Evolutionary conservation across 2,113 vertebrate genomes (phyloP).

Genomic region (Nannobrachium achirus): DNA sequence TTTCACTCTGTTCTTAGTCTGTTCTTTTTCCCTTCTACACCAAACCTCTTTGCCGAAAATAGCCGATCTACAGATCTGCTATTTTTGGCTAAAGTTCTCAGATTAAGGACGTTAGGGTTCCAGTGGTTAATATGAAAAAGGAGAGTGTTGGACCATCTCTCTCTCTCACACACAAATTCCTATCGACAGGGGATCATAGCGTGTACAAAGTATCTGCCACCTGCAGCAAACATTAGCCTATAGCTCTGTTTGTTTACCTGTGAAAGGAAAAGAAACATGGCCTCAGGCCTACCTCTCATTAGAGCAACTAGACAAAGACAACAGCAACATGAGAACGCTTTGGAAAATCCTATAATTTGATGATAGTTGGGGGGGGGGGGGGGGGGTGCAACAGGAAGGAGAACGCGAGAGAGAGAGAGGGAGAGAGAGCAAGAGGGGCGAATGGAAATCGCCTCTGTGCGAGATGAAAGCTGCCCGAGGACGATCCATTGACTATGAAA

Average conservation of each 20-base stretch:
- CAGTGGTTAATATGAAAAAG: no score
- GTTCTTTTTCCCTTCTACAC: no score
- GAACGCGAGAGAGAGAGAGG: no score
- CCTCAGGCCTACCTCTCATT: slow-evolving; percentile 63
- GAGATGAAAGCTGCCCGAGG: slow-evolving; percentile 68
- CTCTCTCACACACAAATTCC: neutral
- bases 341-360: slow-evolving; percentile 66
- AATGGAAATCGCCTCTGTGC: slow-evolving; percentile 66
- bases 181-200: neutral
- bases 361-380: slow-evolving; percentile 25
- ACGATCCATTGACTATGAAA: slow-evolving; percentile 73
- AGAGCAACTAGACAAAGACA: slow-evolving; percentile 64
- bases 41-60: no score
- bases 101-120: no score
- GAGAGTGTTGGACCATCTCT: no score
- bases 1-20: no score
- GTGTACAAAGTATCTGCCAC: slow-evolving; percentile 12
- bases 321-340: slow-evolving; percentile 61
- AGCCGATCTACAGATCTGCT: no score
- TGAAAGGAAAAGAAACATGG: slow-evolving; percentile 56
- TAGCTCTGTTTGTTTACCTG: slow-evolving; percentile 70
- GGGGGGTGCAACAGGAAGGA: slow-evolving; percentile 19
- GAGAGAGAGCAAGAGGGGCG: slow-evolving; percentile 22
- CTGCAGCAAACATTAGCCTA: slow-evolving; percentile 60
- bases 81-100: no score